These are phyloP conservation scores for Coptodon bakossiorum DNA, from an alignment of 2,113 vertebrate genomes.

Conservation along the genomic window DNA sequence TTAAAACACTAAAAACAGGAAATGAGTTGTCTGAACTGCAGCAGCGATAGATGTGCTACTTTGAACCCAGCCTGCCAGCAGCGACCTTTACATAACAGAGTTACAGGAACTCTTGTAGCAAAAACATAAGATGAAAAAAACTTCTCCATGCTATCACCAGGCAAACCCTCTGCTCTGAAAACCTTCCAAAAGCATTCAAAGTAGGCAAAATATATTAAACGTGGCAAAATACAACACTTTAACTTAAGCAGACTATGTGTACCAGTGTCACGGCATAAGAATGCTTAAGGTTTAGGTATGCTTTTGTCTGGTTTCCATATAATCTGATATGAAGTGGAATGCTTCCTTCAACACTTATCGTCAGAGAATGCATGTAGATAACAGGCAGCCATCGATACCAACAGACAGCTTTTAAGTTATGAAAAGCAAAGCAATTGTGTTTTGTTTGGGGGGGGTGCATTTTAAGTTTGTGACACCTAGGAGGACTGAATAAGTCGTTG, in stretches of 20 bases:
- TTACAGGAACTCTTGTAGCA: neutral
- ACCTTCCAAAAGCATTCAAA: neutral
- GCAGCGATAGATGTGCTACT: neutral
- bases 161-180: neutral
- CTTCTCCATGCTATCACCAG: neutral
- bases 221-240: neutral
- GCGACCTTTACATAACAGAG: neutral
- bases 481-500: neutral
- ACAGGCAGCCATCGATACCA: neutral
- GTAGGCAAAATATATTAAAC: neutral
- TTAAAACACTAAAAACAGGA: conserved; percentile 12
- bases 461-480: neutral
- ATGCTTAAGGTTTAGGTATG: neutral
- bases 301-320: neutral
- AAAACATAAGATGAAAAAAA: neutral
- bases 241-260: no score
- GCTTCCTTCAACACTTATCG: neutral
- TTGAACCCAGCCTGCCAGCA: neutral
- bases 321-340: neutral
- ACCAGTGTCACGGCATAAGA: neutral
- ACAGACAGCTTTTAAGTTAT: neutral
- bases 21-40: neutral
- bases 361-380: neutral
- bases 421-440: neutral
- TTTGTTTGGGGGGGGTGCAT: rapidly evolving